Base-by-base conservation (phyloP, 2,113 vertebrate species). In the Antechinus flavipes region DNA sequence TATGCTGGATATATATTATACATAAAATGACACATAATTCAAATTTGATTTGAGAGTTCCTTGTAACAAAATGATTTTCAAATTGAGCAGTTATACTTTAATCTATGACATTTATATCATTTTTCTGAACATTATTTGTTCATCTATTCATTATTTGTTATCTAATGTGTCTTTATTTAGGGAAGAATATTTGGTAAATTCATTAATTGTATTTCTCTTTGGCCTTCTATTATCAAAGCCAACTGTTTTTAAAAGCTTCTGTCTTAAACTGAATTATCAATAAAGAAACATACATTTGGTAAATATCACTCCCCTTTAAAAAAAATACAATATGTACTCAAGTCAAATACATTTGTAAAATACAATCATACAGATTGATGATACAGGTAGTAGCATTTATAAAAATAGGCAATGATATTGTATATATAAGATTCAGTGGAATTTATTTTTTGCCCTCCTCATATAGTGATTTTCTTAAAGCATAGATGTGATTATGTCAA, bases 161-260 rank as follows among this genome's bases (percentile, higher is more conserved):
- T 0, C 42, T 50, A 24, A 91, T 90, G 35, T 91, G 42, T 90
- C 46, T n/a, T 58, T 55, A 61, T 5, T 84, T 58, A 24, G n/a
- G n/a, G 91, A 91, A 91, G 54, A 95, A 50, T 9, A 53, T 22
- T 91, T 54, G n/a, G 92, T 14, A 95, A 93, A 91, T 42, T 24
- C 47, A 46, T 58, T 49, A 27, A 89, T 92, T 95, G 58, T 8
- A n/a, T 30, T 58, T 55, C 12, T 92, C 68, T 27, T 53, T 10
- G 26, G 35, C 25, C 3, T 90, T 11, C 47, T 47, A 25, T 22
- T 27, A 19, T 0, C 26, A 35, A 14, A 8, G 54, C 35, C 47
- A 91, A 91, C 46, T 93, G 23, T 26, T 50, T 3, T 91, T 84
- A 46, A 89, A 91, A 46, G 54, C 35, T 1, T 58, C 30, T 89